phyloP scores from a whole-genome alignment of 2,888 invertebrate species.

The Papilio demoleus region DNA sequence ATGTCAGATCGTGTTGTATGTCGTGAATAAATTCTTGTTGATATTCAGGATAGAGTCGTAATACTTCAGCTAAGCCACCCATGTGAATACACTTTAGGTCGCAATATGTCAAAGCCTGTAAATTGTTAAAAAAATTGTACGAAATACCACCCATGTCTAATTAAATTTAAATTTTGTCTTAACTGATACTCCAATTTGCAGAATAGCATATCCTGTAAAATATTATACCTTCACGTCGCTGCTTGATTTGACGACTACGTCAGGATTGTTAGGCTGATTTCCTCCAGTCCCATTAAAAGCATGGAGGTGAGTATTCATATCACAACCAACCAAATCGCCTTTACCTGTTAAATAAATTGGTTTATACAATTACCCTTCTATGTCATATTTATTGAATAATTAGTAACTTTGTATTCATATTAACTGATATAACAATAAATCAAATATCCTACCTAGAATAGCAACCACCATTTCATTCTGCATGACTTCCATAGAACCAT shows the following conservation, averaged over 20 bases:
- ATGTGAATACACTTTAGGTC: conserved; percentile 97
- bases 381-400: too few species aligned
- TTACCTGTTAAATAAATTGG: conserved; percentile 86
- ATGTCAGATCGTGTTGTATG: conserved; percentile 97
- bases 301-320: conserved; percentile 92
- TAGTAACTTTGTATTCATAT: not conserved
- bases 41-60: conserved; percentile 96
- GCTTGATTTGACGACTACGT: conserved; percentile 95
- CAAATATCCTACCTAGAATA: conserved; percentile 96
- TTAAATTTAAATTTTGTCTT: too few species aligned
- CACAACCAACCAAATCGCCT: conserved; percentile 97
- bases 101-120: conserved; percentile 95
- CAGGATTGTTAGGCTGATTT: conserved; percentile 85
- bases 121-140: conserved; percentile 40
- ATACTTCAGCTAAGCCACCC: conserved; percentile 93
- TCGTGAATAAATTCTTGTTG: conserved; percentile 97
- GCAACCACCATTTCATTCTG: conserved; percentile 98
- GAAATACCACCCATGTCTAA: too few species aligned
- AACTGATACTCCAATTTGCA: too few species aligned
- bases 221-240: conserved; percentile 91
- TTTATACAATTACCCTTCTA: not conserved
- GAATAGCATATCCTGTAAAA: conserved; percentile 21
- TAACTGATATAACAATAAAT: too few species aligned
- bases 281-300: conserved; percentile 84
- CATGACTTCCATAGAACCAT: conserved; percentile 98